Evolutionary conservation across 2,797 vertebrate genomes (phyloP), one percentile per base, ranked within the genome.

Genomic region (Capromys pilorides): DNA sequence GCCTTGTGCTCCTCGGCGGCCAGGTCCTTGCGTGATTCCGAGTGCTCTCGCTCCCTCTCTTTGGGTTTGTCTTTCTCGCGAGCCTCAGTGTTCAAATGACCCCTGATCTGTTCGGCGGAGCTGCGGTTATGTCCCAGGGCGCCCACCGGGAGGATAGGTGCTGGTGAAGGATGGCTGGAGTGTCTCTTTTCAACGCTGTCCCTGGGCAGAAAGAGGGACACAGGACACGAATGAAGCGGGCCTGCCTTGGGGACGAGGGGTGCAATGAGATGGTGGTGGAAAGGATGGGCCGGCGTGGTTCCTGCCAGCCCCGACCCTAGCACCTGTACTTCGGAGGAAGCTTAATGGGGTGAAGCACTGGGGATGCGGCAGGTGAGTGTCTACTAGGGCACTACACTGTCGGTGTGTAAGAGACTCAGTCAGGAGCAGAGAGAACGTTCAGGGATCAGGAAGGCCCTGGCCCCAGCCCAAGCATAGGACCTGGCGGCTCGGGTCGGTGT

Each of bases 161-260:
- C 98, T n/a, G 99, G 99, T 31, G 99, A 99, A 64, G 98, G 98
- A 98, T 99, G 99, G 98, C 98, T 99, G 93, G 98, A 86, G 98
- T 99, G 99, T 90, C 99, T 99, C 96, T 99, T 99, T 97, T 99
- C 99, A 62, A 98, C 97, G 94, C 98, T 98, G 96, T 99, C 99
- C 98, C 99, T 99, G 85, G 57, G 66, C 12, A 33, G 39, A n/a
- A 33, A 89, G 26, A 59, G 51, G 93, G 77, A 91, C 2, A 91
- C 24, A 61, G 66, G 75, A 69, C 2, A 75, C 82, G n/a, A 1
- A 54, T 95, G 95, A 96, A 84, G 49, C 0, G 28, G 78, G 92
- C 57, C 22, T 24, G 78, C 31, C 0, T 8, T 4, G 8, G 62
- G 93, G 67, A 36, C 57, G 21, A 5, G 67, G 88, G 59, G 71